phyloP scores from a whole-genome alignment of 2,888 invertebrate species.

The Lasioglossum marginatum region DNA sequence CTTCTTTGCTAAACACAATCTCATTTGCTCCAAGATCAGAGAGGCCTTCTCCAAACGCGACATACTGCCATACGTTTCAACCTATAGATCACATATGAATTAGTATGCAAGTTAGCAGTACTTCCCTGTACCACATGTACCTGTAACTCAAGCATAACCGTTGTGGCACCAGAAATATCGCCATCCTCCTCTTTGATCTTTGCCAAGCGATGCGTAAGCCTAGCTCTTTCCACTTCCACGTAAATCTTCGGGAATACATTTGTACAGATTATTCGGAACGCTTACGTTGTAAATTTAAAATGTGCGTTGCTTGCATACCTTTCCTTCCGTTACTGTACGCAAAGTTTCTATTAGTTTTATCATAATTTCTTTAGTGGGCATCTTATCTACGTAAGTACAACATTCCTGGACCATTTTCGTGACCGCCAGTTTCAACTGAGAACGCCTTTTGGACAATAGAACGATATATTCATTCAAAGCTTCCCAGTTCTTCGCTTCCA shows the following conservation, averaged over 20 bases:
- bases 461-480: constrained; percentile 97
- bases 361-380: constrained; percentile 95
- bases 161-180: constrained; percentile 94
- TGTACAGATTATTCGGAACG: neutral
- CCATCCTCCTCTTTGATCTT: constrained; percentile 94
- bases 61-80: constrained; percentile 99
- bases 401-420: constrained; percentile 99
- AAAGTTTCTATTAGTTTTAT: constrained; percentile 98
- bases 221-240: constrained; percentile 99
- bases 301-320: constrained; percentile 86
- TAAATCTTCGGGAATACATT: constrained; percentile 89
- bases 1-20: constrained; percentile 96
- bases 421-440: constrained; percentile 98
- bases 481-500: constrained; percentile 96
- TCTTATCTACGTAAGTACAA: constrained; percentile 95
- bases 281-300: neutral
- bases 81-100: constrained; percentile 75
- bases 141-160: constrained; percentile 97
- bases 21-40: constrained; percentile 99
- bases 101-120: neutral
- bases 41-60: constrained; percentile 98
- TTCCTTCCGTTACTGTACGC: constrained; percentile 97
- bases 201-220: constrained; percentile 95
- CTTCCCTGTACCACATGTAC: constrained; percentile 79
- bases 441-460: constrained; percentile 95